Evolutionary conservation across 2,113 vertebrate genomes (phyloP).

Genomic region (Myrmecobius fasciatus): DNA sequence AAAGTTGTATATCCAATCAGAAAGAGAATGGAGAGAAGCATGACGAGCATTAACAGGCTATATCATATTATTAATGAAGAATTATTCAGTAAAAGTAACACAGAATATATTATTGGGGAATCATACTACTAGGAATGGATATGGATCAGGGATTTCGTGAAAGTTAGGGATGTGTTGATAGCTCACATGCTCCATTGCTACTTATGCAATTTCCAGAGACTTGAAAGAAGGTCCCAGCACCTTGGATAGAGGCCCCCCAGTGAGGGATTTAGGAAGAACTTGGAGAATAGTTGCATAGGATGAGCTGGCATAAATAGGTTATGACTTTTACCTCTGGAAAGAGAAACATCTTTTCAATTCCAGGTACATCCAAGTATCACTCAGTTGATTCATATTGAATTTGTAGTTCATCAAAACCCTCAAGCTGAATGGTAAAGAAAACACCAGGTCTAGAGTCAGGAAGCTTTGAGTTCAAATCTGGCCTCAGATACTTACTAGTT

Average conservation of each 20-base stretch:
- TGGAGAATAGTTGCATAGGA: not conserved
- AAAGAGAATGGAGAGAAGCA: not conserved
- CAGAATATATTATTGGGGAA: not conserved
- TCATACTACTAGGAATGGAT: not conserved
- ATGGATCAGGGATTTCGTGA: not conserved
- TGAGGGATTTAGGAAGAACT: not conserved
- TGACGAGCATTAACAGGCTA: not conserved
- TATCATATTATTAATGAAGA: not conserved
- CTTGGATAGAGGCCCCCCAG: not conserved
- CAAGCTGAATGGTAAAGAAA: not conserved
- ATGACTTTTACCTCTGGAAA: not conserved
- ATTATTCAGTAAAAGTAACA: not conserved
- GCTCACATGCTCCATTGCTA: not conserved
- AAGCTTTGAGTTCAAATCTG: not conserved
- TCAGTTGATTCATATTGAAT: not conserved
- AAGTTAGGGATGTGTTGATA: not conserved
- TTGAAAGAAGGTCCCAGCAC: not conserved
- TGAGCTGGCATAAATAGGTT: not conserved
- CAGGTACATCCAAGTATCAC: not conserved
- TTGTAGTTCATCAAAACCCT: not conserved
- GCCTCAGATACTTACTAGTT: not conserved
- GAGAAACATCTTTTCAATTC: not conserved
- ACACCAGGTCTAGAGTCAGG: too few relatives aligned
- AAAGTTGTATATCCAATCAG: too few relatives aligned
- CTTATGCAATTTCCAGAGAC: not conserved